Evolutionary conservation across 2,113 vertebrate genomes (phyloP), one percentile per base, ranked within the genome.

Genomic region (Gasterosteus nipponicus): DNA sequence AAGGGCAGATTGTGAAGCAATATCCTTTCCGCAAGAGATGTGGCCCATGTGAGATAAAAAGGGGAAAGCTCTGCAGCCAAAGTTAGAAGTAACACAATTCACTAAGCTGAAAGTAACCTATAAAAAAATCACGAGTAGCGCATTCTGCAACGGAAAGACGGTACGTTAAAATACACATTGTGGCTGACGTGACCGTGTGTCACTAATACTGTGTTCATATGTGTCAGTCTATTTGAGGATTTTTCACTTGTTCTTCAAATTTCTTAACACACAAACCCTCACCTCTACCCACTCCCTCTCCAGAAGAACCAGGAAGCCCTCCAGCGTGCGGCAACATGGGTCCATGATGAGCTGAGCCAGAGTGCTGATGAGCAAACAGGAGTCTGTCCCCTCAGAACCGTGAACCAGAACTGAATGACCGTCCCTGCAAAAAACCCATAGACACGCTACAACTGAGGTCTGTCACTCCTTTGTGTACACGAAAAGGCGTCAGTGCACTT

Each of bases 271-370:
- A 61, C 11, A 57, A 11, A 38, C 44, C 62, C 84, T 35, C 85
- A 96, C 96, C 95, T 97, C 74, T n/a, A 97, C 88, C 96, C 96
- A 97, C 38, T 98, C 96, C 42, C 92, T 84, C 75, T 97, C 94
- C 77, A 97, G 90, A 78, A 98, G 93, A n/a, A 65, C 91, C 89
- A 96, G 93, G 93, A 96, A 97, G 0, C 96, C 97, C 19, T 7
- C 16, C 67, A 96, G 84, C 0, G 94, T 96, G 59, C 94, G 91
- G 84, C 94, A 96, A 33, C 79, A 38, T 0, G 95, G 95, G 41
- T 97, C 96, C 89, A 97, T 91, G 87, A 97, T 97, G 62, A 98
- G 82, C 83, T 96, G 95, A 1, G 95, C 94, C 82, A 97, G 82
- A 16, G 94, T 95, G 0, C 95, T 97, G 82, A 97, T 92, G 70